Conservation (phyloP, 2,888 invertebrate species). For the Cerceris ruficornis region DNA sequence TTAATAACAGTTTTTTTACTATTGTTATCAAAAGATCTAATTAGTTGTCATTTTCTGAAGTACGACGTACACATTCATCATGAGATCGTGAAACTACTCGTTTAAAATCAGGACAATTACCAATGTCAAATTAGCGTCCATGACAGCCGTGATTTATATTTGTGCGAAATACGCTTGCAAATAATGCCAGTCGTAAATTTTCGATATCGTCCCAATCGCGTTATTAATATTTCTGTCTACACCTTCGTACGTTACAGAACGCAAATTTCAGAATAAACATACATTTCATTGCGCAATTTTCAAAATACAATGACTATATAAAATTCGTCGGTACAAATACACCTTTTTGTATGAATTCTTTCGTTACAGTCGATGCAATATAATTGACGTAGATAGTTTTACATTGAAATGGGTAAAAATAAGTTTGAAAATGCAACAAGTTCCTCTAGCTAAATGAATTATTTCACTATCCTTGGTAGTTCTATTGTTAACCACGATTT, state of each 20-base stretch:
- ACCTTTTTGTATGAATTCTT: neutral
- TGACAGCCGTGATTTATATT: slow-evolving; percentile 12
- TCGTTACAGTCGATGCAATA: neutral
- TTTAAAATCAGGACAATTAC: too few species aligned
- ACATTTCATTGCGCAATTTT: neutral
- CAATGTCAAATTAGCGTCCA: too few species aligned
- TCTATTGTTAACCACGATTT: too few species aligned
- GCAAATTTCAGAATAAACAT: neutral
- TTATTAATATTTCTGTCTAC: neutral
- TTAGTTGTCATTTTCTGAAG: too few species aligned
- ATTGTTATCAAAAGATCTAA: too few species aligned
- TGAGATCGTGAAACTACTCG: too few species aligned
- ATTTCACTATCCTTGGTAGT: too few species aligned
- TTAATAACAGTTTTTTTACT: too few species aligned
- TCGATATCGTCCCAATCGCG: slow-evolving; percentile 1
- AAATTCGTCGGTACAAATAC: neutral
- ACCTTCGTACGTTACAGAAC: neutral
- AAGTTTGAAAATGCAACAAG: too few species aligned
- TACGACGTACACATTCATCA: too few species aligned
- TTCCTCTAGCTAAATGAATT: too few species aligned
- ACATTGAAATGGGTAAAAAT: neutral
- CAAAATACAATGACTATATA: neutral
- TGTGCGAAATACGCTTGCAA: slow-evolving; percentile 1
- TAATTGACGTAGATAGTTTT: neutral
- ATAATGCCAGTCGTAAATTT: slow-evolving; percentile 34